phyloP scores from a whole-genome alignment of 2,797 vertebrate species.

The Eulemur mongoz region DNA sequence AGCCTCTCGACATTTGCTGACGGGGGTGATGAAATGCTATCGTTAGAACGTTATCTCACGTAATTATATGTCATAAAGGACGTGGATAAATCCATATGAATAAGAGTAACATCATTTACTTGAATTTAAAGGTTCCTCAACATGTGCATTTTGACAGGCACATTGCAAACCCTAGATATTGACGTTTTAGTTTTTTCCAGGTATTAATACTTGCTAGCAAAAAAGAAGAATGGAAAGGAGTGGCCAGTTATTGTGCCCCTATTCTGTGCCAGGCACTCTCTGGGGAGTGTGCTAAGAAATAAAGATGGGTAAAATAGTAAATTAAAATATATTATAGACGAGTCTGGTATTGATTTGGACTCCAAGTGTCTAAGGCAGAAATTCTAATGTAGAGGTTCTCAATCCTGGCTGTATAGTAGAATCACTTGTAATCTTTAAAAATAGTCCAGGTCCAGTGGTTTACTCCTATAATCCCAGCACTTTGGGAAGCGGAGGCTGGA shows the following conservation, averaged over 20 bases:
- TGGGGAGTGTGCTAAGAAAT: neutral
- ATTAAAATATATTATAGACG: neutral
- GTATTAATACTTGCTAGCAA: neutral
- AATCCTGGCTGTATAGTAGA: neutral
- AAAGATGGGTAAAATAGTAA: neutral
- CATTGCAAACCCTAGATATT: neutral
- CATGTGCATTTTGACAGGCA: neutral
- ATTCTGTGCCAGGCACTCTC: neutral
- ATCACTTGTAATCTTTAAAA: neutral
- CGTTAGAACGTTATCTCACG: slow-evolving; percentile 1
- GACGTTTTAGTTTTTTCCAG: neutral
- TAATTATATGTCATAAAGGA: slow-evolving; percentile 14
- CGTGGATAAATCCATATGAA: neutral
- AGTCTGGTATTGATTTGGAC: neutral
- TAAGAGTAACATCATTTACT: slow-evolving; percentile 28
- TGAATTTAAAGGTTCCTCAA: neutral
- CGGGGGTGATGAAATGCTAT: neutral
- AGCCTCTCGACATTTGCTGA: neutral
- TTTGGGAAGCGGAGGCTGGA: neutral
- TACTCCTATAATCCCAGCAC: neutral
- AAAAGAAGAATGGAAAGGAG: neutral
- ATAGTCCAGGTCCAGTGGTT: neutral
- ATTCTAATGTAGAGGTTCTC: neutral
- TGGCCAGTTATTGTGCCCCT: neutral
- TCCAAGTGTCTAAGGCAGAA: slow-evolving; percentile 1